Evolutionary conservation across 2,888 invertebrate genomes (phyloP).

Genomic region (Tromatobia lineatoria): DNA sequence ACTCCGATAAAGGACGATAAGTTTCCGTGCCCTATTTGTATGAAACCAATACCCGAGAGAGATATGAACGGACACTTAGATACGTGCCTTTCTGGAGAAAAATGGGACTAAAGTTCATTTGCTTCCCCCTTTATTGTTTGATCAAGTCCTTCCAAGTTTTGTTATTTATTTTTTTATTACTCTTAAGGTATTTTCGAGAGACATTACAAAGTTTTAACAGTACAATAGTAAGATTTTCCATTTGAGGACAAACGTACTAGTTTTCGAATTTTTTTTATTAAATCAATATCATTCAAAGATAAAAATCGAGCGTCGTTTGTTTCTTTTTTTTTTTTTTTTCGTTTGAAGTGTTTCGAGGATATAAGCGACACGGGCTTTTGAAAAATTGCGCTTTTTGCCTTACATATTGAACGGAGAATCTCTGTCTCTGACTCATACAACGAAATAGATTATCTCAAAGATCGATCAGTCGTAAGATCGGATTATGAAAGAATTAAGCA

Average conservation of each 20-base stretch:
- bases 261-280: background rate
- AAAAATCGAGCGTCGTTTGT: background rate
- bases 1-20: conserved; percentile 79
- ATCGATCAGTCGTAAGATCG: background rate
- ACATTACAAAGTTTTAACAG: background rate
- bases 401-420: background rate
- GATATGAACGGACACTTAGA: conserved; percentile 89
- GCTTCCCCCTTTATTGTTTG: background rate
- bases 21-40: conserved; percentile 88
- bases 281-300: background rate
- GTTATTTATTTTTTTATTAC: conserved; percentile 3
- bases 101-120: conserved; percentile 51
- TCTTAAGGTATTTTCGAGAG: background rate
- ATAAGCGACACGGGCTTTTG: background rate
- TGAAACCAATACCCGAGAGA: conserved; percentile 86
- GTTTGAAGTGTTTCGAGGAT: background rate
- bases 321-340: background rate
- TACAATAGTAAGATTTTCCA: background rate
- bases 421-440: background rate
- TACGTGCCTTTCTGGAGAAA: conserved; percentile 79
- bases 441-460: background rate
- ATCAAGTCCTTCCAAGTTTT: background rate
- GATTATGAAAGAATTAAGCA: conserved; percentile 2
- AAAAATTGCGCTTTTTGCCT: background rate
- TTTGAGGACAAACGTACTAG: background rate